These are phyloP conservation scores for Synaphobranchus kaupii DNA, from an alignment of 2,797 vertebrate genomes.

Conservation along the genomic window DNA sequence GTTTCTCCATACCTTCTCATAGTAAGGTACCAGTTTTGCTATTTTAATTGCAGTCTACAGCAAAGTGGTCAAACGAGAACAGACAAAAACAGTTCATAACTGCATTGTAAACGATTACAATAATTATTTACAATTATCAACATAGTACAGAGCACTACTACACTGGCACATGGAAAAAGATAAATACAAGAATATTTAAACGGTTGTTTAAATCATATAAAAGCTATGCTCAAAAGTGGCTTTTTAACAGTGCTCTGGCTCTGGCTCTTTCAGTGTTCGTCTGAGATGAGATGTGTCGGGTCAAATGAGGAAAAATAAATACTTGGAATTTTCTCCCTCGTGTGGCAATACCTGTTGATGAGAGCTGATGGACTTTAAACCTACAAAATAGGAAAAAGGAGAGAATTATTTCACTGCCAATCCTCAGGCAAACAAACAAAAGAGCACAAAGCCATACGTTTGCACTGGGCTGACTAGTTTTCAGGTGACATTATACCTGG, in stretches of 20 bases:
- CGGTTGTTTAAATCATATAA: constrained; percentile 43
- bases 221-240: constrained; percentile 53
- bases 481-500: background rate
- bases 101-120: constrained; percentile 60
- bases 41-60: constrained; percentile 60
- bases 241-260: constrained; percentile 56
- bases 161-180: constrained; percentile 49
- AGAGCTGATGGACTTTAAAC: constrained; percentile 49
- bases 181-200: constrained; percentile 60
- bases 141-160: constrained; percentile 58
- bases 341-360: constrained; percentile 37
- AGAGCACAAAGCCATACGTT: background rate
- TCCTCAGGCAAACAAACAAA: constrained; percentile 1
- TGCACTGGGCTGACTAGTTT: background rate
- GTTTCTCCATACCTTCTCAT: constrained; percentile 28
- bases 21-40: constrained; percentile 31
- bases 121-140: constrained; percentile 67
- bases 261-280: constrained; percentile 39
- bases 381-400: constrained; percentile 36
- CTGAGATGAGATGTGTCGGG: constrained; percentile 38
- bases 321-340: constrained; percentile 26
- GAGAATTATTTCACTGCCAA: constrained; percentile 21
- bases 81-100: constrained; percentile 52
- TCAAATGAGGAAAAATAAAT: constrained; percentile 46
- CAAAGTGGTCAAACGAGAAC: constrained; percentile 59